These are phyloP conservation scores for Eospalax fontanierii DNA, from an alignment of 2,797 vertebrate genomes.

Conservation along the genomic window DNA sequence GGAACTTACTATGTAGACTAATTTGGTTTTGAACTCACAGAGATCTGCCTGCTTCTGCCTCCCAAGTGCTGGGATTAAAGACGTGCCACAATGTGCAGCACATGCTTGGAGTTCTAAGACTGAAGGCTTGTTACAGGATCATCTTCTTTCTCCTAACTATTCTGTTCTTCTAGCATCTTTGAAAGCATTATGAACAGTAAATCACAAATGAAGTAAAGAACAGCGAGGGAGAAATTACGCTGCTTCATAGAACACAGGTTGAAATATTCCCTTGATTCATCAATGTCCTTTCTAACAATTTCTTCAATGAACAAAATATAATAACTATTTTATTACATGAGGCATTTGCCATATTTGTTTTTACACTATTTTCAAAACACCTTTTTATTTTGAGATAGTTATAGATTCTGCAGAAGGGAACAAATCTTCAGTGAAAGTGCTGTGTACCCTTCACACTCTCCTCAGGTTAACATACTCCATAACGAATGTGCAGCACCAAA, in stretches of 20 bases:
- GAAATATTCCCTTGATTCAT: constrained; percentile 3
- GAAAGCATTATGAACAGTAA: constrained; percentile 23
- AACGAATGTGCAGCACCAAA: no score
- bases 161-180: background rate
- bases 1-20: no score
- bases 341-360: background rate
- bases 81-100: no score
- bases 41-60: no score
- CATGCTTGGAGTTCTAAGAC: no score
- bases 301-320: background rate
- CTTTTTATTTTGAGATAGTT: no score
- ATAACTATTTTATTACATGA: background rate
- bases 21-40: no score
- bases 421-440: no score
- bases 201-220: background rate
- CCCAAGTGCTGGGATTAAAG: no score
- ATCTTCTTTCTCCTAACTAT: constrained; percentile 11
- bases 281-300: constrained; percentile 19
- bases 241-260: background rate
- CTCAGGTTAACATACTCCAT: no score
- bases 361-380: background rate
- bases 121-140: background rate
- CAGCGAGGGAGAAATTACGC: background rate
- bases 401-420: no score
- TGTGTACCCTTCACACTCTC: no score